Conservation (phyloP, 1,140 invertebrate species). For the Hyphantria cunea region DNA sequence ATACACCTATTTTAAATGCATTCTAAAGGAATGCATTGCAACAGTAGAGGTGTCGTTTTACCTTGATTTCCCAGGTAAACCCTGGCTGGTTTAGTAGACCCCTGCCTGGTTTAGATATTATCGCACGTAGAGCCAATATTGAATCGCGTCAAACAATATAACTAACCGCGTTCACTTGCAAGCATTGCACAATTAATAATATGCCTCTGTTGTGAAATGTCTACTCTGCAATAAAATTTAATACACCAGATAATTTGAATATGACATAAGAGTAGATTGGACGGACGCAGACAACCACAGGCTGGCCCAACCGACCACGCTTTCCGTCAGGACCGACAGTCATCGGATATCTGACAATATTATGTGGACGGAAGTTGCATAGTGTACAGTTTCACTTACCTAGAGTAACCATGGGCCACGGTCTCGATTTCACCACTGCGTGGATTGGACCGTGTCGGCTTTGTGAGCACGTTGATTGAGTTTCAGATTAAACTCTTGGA, state of each 20-base stretch:
- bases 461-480: slow-evolving; percentile 68
- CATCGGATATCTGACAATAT: slow-evolving; percentile 70
- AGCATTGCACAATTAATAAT: too few species aligned
- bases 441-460: slow-evolving; percentile 62
- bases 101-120: too few species aligned
- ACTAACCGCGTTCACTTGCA: too few species aligned
- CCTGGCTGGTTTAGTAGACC: too few species aligned
- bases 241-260: slow-evolving; percentile 22
- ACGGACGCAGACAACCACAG: slow-evolving; percentile 60
- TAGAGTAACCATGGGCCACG: slow-evolving; percentile 52
- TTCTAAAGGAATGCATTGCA: too few species aligned
- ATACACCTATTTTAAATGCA: too few species aligned
- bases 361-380: slow-evolving; percentile 74
- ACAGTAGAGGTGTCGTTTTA: too few species aligned
- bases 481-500: slow-evolving; percentile 66
- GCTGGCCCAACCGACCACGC: slow-evolving; percentile 33
- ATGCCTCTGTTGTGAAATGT: too few species aligned
- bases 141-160: too few species aligned
- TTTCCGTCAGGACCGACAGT: slow-evolving; percentile 51
- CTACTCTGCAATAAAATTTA: too few species aligned
- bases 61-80: too few species aligned
- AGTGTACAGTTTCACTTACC: slow-evolving; percentile 74
- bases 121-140: too few species aligned
- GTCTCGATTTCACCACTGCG: slow-evolving; percentile 65
- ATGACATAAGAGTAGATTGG: slow-evolving; percentile 43